These are phyloP conservation scores for Formicarius rufipectus DNA, from an alignment of 2,113 vertebrate species.

Conservation along the genomic window DNA sequence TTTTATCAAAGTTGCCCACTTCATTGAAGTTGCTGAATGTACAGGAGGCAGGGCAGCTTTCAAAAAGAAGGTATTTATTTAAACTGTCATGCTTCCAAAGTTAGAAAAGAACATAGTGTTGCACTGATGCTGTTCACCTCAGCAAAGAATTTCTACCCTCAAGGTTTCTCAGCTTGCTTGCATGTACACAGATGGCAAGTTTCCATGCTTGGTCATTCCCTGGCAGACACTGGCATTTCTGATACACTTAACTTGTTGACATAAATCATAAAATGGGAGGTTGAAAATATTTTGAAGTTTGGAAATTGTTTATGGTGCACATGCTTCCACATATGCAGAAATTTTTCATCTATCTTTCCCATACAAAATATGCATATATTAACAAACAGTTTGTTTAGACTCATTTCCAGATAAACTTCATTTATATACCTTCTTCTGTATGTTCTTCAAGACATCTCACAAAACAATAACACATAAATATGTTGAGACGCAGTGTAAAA, in stretches of 20 bases:
- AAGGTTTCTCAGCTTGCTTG: neutral
- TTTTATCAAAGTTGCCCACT: neutral
- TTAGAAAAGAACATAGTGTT: neutral
- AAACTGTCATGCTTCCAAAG: neutral
- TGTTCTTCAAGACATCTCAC: neutral
- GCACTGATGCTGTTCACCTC: neutral
- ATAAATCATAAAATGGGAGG: neutral
- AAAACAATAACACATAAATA: neutral
- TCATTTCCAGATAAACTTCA: neutral
- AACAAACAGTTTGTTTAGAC: neutral
- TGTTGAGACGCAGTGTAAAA: neutral
- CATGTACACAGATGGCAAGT: neutral
- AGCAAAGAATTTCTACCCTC: neutral
- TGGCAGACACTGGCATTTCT: neutral
- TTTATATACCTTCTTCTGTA: neutral
- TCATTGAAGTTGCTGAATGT: neutral
- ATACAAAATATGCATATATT: neutral
- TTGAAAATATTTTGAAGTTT: slow-evolving; percentile 28
- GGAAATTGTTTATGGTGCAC: neutral
- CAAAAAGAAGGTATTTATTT: neutral
- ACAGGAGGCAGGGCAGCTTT: neutral
- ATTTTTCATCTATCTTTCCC: neutral
- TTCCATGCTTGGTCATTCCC: slow-evolving; percentile 1
- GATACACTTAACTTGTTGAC: neutral
- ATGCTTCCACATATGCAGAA: neutral